Base-by-base conservation (phyloP, 2,888 invertebrate species). In the Hirtodrosophila confusa region DNA sequence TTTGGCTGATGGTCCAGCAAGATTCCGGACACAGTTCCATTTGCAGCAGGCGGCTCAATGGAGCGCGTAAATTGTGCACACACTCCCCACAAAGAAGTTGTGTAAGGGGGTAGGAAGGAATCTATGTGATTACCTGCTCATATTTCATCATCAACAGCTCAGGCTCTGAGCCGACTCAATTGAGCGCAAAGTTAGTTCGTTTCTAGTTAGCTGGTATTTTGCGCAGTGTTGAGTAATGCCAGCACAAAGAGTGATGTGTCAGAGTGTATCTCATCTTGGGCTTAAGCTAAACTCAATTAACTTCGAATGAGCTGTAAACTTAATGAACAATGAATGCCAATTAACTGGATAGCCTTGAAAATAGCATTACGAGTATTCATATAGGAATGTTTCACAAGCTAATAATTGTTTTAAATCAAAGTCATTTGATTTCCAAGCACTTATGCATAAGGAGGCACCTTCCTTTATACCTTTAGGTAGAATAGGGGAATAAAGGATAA, bases 41-140 rank as follows among this genome's bases (percentile, higher is more conserved):
- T 17, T 17, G 17, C 17, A 17, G 2, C 17, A 17, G 17, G 2
- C 17, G 17, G 17, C 17, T 64, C 75, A 78, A 63, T 77, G 74
- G 62, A 67, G 77, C 74, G 66, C 56, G 56, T 67, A 64, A 80
- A 80, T 55, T 65, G 63, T 65, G 58, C 47, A 57, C 27, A 27
- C 36, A 54, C 35, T 40, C 7, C 24, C 31, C 33, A 27, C 27
- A 27, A 2, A 27, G 27, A 0, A 27, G 3, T 4, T 0, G 27
- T 27, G 6, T 4, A 27, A 27, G 6, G 36, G n/a, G 37, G 17
- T 12, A 29, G n/a, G 3, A 17, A 12, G 40, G 29, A 48, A 27
- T 45, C 45, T 39, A 9, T 41, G 17, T 31, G 35, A 23, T 47
- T 24, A 43, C 23, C 27, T 49, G n/a, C 53, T 67, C 40, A 40